A percentile compares a stretch with the other conserved stretches of the same genome.
phyloP scores from a whole-genome alignment of 1,140 invertebrate genomes.

The Onthophagus taurus region DNA sequence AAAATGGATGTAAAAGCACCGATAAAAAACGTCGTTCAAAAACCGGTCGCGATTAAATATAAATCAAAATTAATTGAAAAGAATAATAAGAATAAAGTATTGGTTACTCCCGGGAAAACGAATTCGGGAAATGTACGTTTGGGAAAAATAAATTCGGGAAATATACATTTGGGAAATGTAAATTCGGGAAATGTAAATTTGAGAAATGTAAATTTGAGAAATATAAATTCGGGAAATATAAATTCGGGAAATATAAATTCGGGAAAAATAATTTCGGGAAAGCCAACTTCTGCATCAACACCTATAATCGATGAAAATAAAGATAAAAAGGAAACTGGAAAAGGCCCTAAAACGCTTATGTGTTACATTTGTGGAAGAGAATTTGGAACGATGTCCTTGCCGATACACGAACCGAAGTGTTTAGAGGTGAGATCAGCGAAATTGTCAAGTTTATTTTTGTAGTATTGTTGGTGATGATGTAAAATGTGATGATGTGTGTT shows the following conservation, averaged over 20 bases:
- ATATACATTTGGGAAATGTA: background rate
- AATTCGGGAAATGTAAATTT: background rate
- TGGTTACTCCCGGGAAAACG: background rate
- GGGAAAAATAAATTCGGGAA: background rate
- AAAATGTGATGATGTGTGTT: background rate
- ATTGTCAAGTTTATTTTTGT: background rate
- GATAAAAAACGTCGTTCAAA: constrained; percentile 41
- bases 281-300: background rate
- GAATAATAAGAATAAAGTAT: no score
- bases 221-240: background rate
- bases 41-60: constrained; percentile 44
- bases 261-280: background rate
- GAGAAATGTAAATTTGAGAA: background rate
- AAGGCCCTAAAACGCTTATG: constrained; percentile 44
- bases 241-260: background rate
- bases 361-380: constrained; percentile 72
- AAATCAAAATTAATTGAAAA: constrained; percentile 28
- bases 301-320: background rate
- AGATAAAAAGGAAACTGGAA: constrained; percentile 21
- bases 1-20: constrained; percentile 15
- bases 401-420: constrained; percentile 73
- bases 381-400: constrained; percentile 66
- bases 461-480: background rate
- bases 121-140: background rate
- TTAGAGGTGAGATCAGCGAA: constrained; percentile 45